Evolutionary conservation across 2,113 vertebrate species (phyloP).

Genomic region (Alces alces): DNA sequence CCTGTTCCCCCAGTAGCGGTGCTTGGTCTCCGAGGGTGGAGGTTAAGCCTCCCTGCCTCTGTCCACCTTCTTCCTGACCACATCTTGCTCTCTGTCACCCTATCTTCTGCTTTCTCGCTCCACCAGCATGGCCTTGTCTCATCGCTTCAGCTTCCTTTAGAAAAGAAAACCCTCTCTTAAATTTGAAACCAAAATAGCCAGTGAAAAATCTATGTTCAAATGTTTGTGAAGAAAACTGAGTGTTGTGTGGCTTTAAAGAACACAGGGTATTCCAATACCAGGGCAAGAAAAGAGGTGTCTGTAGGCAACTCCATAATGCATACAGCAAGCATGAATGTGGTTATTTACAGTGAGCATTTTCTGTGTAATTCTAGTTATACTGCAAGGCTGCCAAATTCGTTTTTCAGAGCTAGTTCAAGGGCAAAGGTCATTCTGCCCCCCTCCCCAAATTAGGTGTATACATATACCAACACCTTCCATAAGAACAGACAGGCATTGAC

Average conservation of each 20-base stretch:
- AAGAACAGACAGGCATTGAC: not conserved
- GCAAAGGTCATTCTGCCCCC: not conserved
- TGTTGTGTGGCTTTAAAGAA: not conserved
- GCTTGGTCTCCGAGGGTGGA: fast-evolving
- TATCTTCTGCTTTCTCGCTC: fast-evolving
- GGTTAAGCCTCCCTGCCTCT: fast-evolving
- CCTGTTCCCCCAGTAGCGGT: fast-evolving
- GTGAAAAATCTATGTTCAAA: not conserved
- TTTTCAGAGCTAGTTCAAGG: constrained; percentile 43
- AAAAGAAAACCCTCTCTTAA: not conserved
- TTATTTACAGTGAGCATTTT: not conserved
- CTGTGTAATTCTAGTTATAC: not conserved
- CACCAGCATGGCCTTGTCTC: fast-evolving
- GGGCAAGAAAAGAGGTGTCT: not conserved
- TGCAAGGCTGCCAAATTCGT: not conserved
- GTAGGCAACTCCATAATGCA: not conserved
- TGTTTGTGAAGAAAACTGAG: not conserved
- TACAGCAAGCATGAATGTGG: not conserved
- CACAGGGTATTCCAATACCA: not conserved
- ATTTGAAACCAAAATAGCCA: not conserved
- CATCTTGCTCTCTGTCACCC: fast-evolving
- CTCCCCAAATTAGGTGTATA: not conserved
- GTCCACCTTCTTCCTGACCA: fast-evolving
- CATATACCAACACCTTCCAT: not conserved
- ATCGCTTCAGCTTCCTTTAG: not conserved